Conservation (phyloP, 2,113 vertebrate species). For the Seriola rivoliana region DNA sequence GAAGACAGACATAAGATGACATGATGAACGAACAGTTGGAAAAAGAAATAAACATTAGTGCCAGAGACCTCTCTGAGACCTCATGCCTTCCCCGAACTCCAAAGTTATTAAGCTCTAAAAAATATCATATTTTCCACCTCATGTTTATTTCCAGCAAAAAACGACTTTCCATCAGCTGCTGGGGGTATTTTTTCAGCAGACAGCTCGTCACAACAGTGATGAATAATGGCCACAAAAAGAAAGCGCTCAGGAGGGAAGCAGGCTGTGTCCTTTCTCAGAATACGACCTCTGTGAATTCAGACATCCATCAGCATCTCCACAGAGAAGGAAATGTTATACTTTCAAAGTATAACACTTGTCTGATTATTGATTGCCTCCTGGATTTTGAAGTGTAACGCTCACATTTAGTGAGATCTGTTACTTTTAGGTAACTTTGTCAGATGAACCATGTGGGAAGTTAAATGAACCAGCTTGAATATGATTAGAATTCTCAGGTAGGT, state of each 20-base stretch:
- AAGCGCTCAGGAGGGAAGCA: conserved; percentile 1
- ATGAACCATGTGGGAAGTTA: not conserved
- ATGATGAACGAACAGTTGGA: not conserved
- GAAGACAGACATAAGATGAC: not conserved
- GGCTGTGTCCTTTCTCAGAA: conserved; percentile 15
- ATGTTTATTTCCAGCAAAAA: not conserved
- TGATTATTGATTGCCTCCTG: conserved; percentile 22
- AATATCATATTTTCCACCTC: not conserved
- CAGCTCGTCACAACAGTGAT: not conserved
- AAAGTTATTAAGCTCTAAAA: conserved; percentile 3
- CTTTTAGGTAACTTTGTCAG: not conserved
- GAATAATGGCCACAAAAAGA: conserved; percentile 13
- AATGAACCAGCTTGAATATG: no score
- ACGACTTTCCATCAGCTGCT: not conserved
- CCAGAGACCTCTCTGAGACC: conserved; percentile 21
- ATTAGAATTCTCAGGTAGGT: not conserved
- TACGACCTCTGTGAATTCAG: not conserved
- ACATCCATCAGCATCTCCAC: conserved; percentile 39
- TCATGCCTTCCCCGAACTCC: not conserved
- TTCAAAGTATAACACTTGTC: conserved; percentile 12
- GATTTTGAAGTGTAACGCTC: not conserved
- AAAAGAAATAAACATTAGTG: conserved; percentile 48
- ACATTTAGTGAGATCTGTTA: not conserved
- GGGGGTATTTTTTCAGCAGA: not conserved
- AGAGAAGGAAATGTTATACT: conserved; percentile 14